Evolutionary conservation across 2,113 vertebrate species (phyloP).

Genomic region (Lamprotornis superbus): DNA sequence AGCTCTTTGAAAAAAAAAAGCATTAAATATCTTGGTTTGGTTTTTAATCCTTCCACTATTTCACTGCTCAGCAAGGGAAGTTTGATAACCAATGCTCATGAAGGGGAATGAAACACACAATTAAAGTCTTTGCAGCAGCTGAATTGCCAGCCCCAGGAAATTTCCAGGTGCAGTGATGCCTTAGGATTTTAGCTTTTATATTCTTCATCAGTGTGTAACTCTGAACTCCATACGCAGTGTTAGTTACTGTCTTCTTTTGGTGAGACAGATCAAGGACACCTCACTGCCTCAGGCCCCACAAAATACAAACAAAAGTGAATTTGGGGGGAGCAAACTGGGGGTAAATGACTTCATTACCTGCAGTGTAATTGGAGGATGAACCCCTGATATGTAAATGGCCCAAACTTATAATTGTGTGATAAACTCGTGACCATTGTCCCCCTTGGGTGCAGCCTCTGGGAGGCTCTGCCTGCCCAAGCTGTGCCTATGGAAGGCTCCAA

Average conservation of each 20-base stretch:
- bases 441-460: neutral
- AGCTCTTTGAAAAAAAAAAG: neutral
- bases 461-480: neutral
- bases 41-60: neutral
- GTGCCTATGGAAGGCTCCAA: neutral
- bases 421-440: fast-evolving
- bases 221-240: neutral
- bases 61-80: neutral
- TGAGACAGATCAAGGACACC: neutral
- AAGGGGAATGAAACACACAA: neutral
- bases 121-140: neutral
- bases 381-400: neutral
- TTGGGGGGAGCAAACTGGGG: neutral
- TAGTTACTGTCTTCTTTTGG: neutral
- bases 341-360: neutral
- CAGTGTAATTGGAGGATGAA: neutral
- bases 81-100: fast-evolving
- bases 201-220: neutral
- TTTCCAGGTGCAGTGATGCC: neutral
- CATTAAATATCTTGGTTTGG: neutral
- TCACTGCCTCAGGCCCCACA: neutral
- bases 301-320: too few relatives aligned
- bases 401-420: fast-evolving
- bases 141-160: neutral
- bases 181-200: neutral